Conservation (phyloP, 2,113 vertebrate species). For the Amphilophus citrinellus region DNA sequence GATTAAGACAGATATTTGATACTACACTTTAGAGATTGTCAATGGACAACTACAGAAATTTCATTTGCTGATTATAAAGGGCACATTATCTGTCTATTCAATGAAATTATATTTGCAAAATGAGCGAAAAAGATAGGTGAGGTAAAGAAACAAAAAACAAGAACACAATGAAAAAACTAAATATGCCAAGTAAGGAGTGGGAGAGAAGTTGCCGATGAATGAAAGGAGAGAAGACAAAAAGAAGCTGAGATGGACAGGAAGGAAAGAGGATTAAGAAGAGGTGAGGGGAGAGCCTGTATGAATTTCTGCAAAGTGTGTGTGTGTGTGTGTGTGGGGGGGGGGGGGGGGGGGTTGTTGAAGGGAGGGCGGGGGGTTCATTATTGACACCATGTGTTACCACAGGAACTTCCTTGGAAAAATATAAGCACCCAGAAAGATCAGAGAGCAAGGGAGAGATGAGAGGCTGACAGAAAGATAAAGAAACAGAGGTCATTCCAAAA, state of each 20-base stretch:
- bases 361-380: slow-evolving; percentile 33
- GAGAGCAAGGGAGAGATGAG: slow-evolving; percentile 52
- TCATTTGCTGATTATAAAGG: not conserved
- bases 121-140: not conserved
- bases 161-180: not conserved
- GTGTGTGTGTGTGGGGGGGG: slow-evolving; percentile 15
- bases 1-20: not conserved
- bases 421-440: slow-evolving; percentile 71
- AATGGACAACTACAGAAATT: not conserved
- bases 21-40: not conserved
- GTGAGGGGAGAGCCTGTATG: slow-evolving; percentile 28
- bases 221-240: slow-evolving; percentile 24
- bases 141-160: not conserved
- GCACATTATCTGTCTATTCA: not conserved
- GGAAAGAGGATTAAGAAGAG: slow-evolving; percentile 53
- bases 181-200: not conserved
- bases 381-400: slow-evolving; percentile 80
- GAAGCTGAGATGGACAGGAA: slow-evolving; percentile 14
- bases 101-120: not conserved
- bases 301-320: not conserved
- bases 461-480: slow-evolving; percentile 40
- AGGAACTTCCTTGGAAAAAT: slow-evolving; percentile 75
- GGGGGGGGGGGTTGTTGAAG: too few relatives aligned
- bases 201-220: slow-evolving; percentile 29
- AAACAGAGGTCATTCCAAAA: slow-evolving; percentile 47